A percentile compares a stretch with the other conserved stretches of the same genome.
Evolutionary conservation across 2,888 invertebrate genomes (phyloP).

Genomic region (Magallana nippona): DNA sequence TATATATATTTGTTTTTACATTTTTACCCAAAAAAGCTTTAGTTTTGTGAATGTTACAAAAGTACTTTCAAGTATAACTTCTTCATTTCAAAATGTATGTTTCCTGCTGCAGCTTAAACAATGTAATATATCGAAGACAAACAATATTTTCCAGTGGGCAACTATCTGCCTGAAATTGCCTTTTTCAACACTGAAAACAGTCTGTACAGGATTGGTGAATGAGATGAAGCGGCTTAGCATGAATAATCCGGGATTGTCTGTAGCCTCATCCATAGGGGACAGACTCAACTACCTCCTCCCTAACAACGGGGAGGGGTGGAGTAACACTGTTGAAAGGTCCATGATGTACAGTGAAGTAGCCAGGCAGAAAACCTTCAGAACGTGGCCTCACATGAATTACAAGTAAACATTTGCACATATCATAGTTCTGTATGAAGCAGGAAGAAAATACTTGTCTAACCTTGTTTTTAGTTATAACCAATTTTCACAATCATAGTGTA

Average conservation of each 20-base stretch:
- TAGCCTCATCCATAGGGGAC: constrained; percentile 93
- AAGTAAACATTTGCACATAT: constrained; percentile 83
- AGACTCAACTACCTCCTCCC: constrained; percentile 82
- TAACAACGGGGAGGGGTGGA: constrained; percentile 61
- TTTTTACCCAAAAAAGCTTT: too few species aligned
- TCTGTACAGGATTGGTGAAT: constrained; percentile 89
- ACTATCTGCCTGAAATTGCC: constrained; percentile 91
- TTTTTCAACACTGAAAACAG: constrained; percentile 88
- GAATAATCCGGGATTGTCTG: constrained; percentile 85
- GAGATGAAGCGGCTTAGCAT: constrained; percentile 88
- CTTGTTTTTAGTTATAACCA: too few species aligned
- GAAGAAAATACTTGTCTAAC: too few species aligned
- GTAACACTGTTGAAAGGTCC: constrained; percentile 77
- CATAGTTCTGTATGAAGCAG: too few species aligned
- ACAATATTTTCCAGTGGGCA: constrained; percentile 87
- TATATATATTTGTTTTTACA: not conserved
- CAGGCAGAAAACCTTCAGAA: constrained; percentile 92
- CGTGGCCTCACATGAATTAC: constrained; percentile 98
- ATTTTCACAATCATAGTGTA: too few species aligned
- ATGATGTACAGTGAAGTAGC: constrained; percentile 95
- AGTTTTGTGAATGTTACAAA: too few species aligned
- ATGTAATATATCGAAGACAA: too few species aligned
- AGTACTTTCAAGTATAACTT: too few species aligned
- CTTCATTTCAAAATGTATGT: too few species aligned
- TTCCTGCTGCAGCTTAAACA: too few species aligned